Percentiles rank a stretch among this genome's conserved stretches.
Conservation (phyloP, 2,888 invertebrate species). For the Chrysodeixis includens region DNA sequence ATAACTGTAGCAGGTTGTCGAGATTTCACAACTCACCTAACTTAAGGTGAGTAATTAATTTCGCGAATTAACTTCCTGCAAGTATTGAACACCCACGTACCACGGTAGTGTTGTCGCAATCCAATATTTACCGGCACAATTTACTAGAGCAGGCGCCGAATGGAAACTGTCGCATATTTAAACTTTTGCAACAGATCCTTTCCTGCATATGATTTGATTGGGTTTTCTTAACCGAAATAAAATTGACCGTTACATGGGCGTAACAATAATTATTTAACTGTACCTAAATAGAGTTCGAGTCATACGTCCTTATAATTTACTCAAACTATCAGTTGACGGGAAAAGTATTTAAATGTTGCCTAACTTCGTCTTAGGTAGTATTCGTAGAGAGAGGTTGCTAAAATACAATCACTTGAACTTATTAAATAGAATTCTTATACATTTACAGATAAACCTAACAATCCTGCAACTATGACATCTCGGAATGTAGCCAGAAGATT, state of each 20-base stretch:
- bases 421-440: background rate
- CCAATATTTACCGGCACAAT: conserved; percentile 24
- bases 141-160: background rate
- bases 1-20: conserved; percentile 35
- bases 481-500: conserved; percentile 57
- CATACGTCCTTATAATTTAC: no score
- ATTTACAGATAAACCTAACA: conserved; percentile 6
- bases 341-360: no score
- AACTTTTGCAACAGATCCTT: background rate
- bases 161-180: conserved; percentile 3
- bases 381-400: background rate
- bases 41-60: conserved; percentile 51
- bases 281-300: no score
- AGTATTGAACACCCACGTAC: conserved; percentile 34
- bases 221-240: background rate
- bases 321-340: no score
- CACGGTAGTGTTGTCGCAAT: conserved; percentile 32
- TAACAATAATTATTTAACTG: no score
- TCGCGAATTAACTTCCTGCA: conserved; percentile 51
- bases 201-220: no score
- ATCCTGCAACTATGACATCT: conserved; percentile 32
- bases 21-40: conserved; percentile 42
- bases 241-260: no score
- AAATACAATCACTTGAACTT: background rate
- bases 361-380: no score